phyloP scores from a whole-genome alignment of 2,888 invertebrate genomes.

The Scelioninae gen. 2 region DNA sequence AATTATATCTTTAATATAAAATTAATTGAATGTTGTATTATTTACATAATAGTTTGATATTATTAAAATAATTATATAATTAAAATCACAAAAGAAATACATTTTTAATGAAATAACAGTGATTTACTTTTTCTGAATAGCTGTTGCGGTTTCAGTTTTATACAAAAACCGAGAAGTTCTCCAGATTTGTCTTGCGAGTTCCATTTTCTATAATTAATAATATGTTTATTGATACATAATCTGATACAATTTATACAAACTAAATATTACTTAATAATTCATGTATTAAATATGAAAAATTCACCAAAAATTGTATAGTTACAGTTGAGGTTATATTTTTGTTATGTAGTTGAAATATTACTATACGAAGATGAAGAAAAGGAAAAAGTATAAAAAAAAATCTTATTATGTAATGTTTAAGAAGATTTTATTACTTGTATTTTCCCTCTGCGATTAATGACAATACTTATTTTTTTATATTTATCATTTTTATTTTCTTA shows the following conservation, averaged over 20 bases:
- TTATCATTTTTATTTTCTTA: constrained; percentile 1
- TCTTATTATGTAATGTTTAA: not conserved
- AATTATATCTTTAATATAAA: not conserved
- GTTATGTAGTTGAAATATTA: not conserved
- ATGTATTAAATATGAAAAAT: too few relatives aligned
- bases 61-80: constrained; percentile 7
- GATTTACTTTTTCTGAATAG: constrained; percentile 69
- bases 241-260: not conserved
- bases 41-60: constrained; percentile 3
- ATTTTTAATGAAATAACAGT: not conserved
- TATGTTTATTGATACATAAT: not conserved
- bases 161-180: constrained; percentile 68
- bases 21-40: not conserved
- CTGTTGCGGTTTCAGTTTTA: constrained; percentile 65
- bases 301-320: not conserved
- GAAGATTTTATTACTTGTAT: not conserved
- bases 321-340: constrained; percentile 31
- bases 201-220: constrained; percentile 65
- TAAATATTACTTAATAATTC: too few relatives aligned
- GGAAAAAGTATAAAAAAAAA: too few relatives aligned
- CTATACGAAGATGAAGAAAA: too few relatives aligned
- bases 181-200: constrained; percentile 69
- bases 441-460: not conserved
- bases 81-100: not conserved
- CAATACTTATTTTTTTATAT: not conserved